Evolutionary conservation across 1,140 invertebrate genomes (phyloP), one percentile per base, ranked within the genome.

Genomic region (Temnothorax curvispinosus): DNA sequence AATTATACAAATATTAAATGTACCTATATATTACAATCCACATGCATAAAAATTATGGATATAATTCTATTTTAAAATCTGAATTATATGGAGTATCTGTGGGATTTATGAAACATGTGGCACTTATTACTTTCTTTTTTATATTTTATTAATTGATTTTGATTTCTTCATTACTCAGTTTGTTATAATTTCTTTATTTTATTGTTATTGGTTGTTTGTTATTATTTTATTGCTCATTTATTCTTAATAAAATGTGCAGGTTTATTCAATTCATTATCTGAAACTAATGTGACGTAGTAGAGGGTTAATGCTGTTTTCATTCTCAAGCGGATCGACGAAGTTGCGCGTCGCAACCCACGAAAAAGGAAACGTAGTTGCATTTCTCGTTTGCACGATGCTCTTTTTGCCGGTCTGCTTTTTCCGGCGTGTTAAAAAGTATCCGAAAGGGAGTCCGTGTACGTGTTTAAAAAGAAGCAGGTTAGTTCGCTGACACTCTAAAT

Each of bases 381-480:
- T 27, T 84, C 56, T 84, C 69, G 72, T 84, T 84, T 75, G 56
- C 32, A 15, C 80, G 54, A 27, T 4, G 69, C 56, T 74, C 52
- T 84, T 74, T 74, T 58, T 75, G 69, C 54, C 21, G 5, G 69
- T 47, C 8, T 47, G 52, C 41, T 62, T 84, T 72, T 75, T 60
- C 41, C n/a, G 32, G 18, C n/a, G 13, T 58, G 21, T 60, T 60
- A 13, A 38, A 74, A 84, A 75, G 67, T 60, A 50, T 11, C 27
- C 56, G 54, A 75, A 75, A 74, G 54, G 13, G 44, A 75, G 54
- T 62, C n/a, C 27, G 58, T 50, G 54, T 47, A 62, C 13, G 69
- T 27, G 69, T 44, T 84, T 47, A 60, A 47, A 82, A 74, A 35
- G 41, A 35, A 82, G 27, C 41, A 11, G 27, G 27, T 21, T 58